Conservation (phyloP, 2,797 vertebrate species). For the Anomalospiza imberbis region DNA sequence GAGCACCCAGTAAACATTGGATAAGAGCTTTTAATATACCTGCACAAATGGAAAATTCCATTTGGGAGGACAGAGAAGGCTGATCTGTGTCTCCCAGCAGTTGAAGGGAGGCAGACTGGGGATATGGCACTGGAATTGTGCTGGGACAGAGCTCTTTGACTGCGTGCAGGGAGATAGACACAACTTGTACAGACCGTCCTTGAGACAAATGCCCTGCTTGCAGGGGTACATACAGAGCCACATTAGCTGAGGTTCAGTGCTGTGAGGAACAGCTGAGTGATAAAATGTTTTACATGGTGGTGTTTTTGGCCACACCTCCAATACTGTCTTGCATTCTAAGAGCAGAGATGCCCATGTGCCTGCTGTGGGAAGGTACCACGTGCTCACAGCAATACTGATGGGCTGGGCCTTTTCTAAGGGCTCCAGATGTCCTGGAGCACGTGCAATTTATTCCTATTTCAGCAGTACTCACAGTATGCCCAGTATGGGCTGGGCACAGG, state of each 20-base stretch:
- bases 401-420: neutral
- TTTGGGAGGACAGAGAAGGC: neutral
- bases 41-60: neutral
- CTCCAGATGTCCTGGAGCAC: neutral
- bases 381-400: neutral
- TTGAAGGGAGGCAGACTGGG: neutral
- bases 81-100: neutral
- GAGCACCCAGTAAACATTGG: neutral
- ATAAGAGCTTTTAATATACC: neutral
- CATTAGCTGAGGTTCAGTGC: neutral
- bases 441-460: neutral
- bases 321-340: neutral
- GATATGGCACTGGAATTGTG: neutral
- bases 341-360: neutral
- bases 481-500: neutral
- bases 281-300: neutral
- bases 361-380: rapidly evolving
- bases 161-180: neutral
- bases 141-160: neutral
- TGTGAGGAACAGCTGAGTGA: neutral
- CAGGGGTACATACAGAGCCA: neutral
- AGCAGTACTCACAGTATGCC: neutral
- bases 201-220: neutral
- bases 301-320: neutral
- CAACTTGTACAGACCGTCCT: neutral